Evolutionary conservation across 2,113 vertebrate genomes (phyloP), one percentile per base, ranked within the genome.

Genomic region (Gadus macrocephalus): DNA sequence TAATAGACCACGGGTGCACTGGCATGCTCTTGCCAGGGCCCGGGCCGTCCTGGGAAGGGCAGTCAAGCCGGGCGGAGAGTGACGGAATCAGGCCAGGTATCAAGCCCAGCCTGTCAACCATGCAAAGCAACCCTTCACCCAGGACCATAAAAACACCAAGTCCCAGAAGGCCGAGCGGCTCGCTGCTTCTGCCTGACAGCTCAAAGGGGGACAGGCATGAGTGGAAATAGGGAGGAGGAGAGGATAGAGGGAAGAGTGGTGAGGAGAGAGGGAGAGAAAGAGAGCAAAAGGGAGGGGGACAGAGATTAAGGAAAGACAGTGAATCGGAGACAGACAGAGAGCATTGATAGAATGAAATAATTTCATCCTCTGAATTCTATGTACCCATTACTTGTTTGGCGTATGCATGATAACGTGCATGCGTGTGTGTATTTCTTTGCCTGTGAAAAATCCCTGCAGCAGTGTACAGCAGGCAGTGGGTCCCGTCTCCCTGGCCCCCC

Each of bases 61-160:
- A 49, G 66, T 15, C 3, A 15, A 1, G 62, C 9, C 15, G 28
- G 62, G 22, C 15, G 70, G 60, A 81, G 85, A 90, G 66, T 90
- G 89, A 90, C 87, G 86, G 89, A 90, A 89, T 89, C 78, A 86
- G 89, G 89, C 84, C 89, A 90, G 87, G 82, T 84, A 89, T 89
- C 85, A 88, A 78, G 84, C 75, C 76, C 72, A 71, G 78, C 72
- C 82, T 84, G 88, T 88, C 89, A 87, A 72, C 73, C 81, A 59
- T 69, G 80, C 78, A 79, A 76, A 84, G 78, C 85, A 35, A 53
- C 60, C 70, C 81, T 78, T 81, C 70, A 78, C 86, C 85, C 84
- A 81, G 82, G 76, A 70, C 78, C 78, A 84, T 59, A 25, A 83
- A 84, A 84, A 85, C 81, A 74, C 68, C 72, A 85, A 83, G 56